phyloP scores from a whole-genome alignment of 1,140 invertebrate genomes.

The Drosophila willistoni region DNA sequence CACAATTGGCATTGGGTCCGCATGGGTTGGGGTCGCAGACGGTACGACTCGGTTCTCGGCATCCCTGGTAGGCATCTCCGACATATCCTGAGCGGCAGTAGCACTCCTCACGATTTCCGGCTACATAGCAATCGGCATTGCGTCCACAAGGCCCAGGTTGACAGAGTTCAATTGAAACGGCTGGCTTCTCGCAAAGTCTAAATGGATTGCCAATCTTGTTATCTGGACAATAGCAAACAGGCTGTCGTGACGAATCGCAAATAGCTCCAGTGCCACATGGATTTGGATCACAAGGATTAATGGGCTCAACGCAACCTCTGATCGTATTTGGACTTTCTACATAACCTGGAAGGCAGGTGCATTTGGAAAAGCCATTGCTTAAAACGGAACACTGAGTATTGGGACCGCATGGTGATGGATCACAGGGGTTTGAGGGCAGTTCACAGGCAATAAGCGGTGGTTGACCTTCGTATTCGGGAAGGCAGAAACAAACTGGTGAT shows the following conservation, averaged over 20 bases:
- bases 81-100: slow-evolving; percentile 89
- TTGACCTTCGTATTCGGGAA: slow-evolving; percentile 94
- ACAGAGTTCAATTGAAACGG: slow-evolving; percentile 86
- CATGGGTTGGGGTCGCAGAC: slow-evolving; percentile 91
- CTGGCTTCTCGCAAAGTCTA: slow-evolving; percentile 86
- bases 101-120: slow-evolving; percentile 89
- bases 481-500: slow-evolving; percentile 91
- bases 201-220: slow-evolving; percentile 91
- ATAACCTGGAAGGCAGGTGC: slow-evolving; percentile 92
- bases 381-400: slow-evolving; percentile 93
- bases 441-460: slow-evolving; percentile 87
- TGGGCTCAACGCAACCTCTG: slow-evolving; percentile 90
- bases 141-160: slow-evolving; percentile 90
- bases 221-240: slow-evolving; percentile 92
- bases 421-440: slow-evolving; percentile 88
- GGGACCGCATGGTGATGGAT: slow-evolving; percentile 93
- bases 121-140: slow-evolving; percentile 91
- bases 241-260: slow-evolving; percentile 90
- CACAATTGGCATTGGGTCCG: slow-evolving; percentile 89
- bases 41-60: slow-evolving; percentile 86
- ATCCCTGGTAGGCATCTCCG: slow-evolving; percentile 90
- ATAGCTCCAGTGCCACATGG: slow-evolving; percentile 91
- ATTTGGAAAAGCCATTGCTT: slow-evolving; percentile 93
- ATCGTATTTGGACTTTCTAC: slow-evolving; percentile 94
- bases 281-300: slow-evolving; percentile 92